Conservation (phyloP, 2,797 vertebrate species). For the Paramormyrops hopkinsi region DNA sequence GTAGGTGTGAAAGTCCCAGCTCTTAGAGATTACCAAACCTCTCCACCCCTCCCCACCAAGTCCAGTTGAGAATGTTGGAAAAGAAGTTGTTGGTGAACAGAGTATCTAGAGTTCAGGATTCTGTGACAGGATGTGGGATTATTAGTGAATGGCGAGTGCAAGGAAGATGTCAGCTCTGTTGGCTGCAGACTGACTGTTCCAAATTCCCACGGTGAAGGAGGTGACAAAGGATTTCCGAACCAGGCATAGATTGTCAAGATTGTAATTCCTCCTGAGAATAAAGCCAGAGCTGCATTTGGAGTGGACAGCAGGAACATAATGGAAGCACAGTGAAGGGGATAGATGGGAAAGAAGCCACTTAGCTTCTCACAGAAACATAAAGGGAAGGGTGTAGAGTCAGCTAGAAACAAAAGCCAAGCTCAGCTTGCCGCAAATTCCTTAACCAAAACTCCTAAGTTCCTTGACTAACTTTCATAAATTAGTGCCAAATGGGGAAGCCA, state of each 20-base stretch:
- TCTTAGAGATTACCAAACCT: neutral
- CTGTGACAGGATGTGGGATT: neutral
- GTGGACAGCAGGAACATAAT: neutral
- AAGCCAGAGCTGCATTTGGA: neutral
- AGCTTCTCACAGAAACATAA: neutral
- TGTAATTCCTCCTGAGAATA: neutral
- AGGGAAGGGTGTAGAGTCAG: neutral
- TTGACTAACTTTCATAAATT: neutral
- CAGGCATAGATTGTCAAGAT: neutral
- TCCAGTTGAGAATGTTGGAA: neutral
- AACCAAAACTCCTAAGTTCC: neutral
- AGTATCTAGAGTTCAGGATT: neutral
- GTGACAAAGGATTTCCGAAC: neutral
- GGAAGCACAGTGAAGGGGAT: neutral
- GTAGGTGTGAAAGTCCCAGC: neutral
- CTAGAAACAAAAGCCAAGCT: neutral
- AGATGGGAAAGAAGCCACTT: neutral
- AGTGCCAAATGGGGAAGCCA: neutral
- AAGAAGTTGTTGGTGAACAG: neutral
- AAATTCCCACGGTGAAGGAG: neutral
- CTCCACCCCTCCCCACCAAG: neutral
- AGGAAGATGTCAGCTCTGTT: neutral
- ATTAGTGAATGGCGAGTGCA: neutral
- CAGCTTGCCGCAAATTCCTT: neutral
- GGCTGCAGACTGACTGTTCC: neutral